Evolutionary conservation across 2,888 invertebrate genomes (phyloP).

Genomic region (Andrena bicolor): DNA sequence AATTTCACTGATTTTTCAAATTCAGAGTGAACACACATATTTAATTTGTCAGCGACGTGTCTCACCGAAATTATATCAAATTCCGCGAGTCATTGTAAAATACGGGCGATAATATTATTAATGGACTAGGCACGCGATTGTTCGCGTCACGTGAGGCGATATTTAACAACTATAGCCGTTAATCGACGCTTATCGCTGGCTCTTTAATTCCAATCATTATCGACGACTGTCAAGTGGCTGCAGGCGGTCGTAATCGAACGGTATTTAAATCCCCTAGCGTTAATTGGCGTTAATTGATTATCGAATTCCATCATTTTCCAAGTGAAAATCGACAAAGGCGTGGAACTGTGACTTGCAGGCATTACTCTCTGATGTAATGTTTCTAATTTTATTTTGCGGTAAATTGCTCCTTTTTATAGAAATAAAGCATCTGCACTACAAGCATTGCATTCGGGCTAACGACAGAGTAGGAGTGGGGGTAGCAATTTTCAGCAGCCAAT

Average conservation of each 20-base stretch:
- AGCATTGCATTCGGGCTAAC: no score
- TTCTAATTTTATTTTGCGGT: not conserved
- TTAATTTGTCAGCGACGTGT: not conserved
- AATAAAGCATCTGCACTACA: not conserved
- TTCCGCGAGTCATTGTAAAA: no score
- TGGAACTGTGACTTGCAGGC: not conserved
- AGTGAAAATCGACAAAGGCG: not conserved
- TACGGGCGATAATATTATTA: not conserved
- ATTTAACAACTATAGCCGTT: slow-evolving; percentile 25
- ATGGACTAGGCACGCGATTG: not conserved
- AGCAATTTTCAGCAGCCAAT: not conserved
- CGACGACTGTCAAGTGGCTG: slow-evolving; percentile 15
- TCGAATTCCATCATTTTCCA: not conserved
- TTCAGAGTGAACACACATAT: no score
- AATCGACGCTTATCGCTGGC: slow-evolving; percentile 31
- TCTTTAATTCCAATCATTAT: slow-evolving; percentile 46
- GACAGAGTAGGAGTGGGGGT: not conserved
- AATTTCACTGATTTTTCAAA: no score
- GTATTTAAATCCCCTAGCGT: slow-evolving; percentile 3
- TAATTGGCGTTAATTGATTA: slow-evolving; percentile 34
- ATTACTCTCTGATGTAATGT: not conserved
- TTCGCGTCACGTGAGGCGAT: slow-evolving; percentile 7
- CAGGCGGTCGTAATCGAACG: slow-evolving; percentile 28
- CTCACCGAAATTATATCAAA: not conserved
- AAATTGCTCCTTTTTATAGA: not conserved